Base-by-base conservation (phyloP, 2,888 invertebrate genomes). In the Euzophera pinguis region DNA sequence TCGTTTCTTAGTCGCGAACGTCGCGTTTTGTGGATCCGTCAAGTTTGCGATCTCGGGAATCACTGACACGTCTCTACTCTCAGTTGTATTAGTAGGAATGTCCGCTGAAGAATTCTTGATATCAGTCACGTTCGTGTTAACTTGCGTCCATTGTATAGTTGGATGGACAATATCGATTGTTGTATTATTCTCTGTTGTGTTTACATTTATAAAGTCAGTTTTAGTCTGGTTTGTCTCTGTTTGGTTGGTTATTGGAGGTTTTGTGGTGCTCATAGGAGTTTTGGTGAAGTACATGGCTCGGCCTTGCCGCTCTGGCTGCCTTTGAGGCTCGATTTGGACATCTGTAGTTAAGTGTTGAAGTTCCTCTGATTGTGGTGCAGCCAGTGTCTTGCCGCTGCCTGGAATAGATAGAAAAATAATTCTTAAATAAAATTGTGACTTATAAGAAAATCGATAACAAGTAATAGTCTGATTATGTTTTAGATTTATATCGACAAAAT, bases 241-340 rank as follows among this genome's bases (percentile, higher is more conserved):
- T 17, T 64, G 74, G 29, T 82, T 81, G 17, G 64, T 62, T 60
- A 76, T 78, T 9, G 55, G 52, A 16, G 73, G 61, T 43, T 56
- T 47, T 7, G 70, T 71, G 32, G 81, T 71, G 10, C 70, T 55
- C 48, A 63, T 64, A 12, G 72, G 60, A 1, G 79, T 75, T 60
- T 90, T 90, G 0, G 78, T 71, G 69, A 77, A 83, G 75, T 90
- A 88, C 82, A 87, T 78, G 54, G 89, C 89, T 53, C 83, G 71
- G 52, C 77, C 66, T 53, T 84, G 82, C 29, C 87, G 70, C 3
- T 84, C 85, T 0, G 75, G 61, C 53, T 65, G 73, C 22, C 65
- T 65, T n/a, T 61, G 67, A 50, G 67, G 64, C 47, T 73, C 77
- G 3, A 67, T 61, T 47, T 74, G 74, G 1, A 67, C 51, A 45